Percentiles rank a stretch among this genome's conserved stretches.
Evolutionary conservation across 2,888 invertebrate species (phyloP).

Genomic region (Zaprionus obscuricornis): DNA sequence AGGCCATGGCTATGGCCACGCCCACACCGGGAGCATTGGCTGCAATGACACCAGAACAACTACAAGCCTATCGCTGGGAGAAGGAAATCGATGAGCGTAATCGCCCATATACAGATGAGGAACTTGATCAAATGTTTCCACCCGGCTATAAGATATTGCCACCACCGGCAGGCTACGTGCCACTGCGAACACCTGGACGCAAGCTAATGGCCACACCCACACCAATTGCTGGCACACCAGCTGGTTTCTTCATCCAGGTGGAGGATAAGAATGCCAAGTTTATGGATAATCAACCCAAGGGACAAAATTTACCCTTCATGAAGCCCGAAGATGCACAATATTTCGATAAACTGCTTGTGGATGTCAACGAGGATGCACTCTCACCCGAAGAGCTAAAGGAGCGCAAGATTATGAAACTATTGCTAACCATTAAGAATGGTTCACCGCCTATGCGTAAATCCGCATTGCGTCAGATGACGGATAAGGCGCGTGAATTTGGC

Average conservation of each 20-base stretch:
- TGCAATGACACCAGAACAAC: constrained; percentile 99
- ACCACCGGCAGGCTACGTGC: constrained; percentile 97
- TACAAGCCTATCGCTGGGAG: constrained; percentile 99
- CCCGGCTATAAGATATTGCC: constrained; percentile 98
- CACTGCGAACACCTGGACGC: constrained; percentile 98
- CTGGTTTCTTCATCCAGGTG: constrained; percentile 97
- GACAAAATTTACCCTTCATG: constrained; percentile 97
- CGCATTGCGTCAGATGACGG: constrained; percentile 98
- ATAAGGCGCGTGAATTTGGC: constrained; percentile 99
- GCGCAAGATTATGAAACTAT: constrained; percentile 98
- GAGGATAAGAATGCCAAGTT: constrained; percentile 93
- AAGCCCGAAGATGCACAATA: constrained; percentile 99
- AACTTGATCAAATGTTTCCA: constrained; percentile 98
- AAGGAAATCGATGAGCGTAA: constrained; percentile 99
- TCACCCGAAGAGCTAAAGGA: constrained; percentile 99
- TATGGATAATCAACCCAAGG: constrained; percentile 98
- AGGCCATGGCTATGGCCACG: constrained; percentile 99
- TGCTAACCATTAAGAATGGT: constrained; percentile 99
- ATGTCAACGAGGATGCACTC: constrained; percentile 98
- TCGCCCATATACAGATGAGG: constrained; percentile 97
- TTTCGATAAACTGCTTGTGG: constrained; percentile 98
- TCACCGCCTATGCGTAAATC: constrained; percentile 99
- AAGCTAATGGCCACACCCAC: constrained; percentile 99
- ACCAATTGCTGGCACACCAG: constrained; percentile 95
- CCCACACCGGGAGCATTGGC: constrained; percentile 98